Conservation (phyloP, 2,797 vertebrate species). For the Nannoperca obscura region DNA sequence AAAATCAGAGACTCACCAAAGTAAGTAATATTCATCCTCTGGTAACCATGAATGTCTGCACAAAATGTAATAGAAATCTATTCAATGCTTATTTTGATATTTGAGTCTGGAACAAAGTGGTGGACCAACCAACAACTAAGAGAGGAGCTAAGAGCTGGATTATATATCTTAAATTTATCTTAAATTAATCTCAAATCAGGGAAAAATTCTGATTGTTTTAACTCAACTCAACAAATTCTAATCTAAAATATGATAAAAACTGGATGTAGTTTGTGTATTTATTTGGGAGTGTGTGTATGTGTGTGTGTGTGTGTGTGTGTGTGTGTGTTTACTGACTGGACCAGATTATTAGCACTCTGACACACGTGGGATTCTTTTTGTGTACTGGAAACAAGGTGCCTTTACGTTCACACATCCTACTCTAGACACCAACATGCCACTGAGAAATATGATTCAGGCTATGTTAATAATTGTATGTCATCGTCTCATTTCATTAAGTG, state of each 20-base stretch:
- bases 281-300: neutral
- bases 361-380: neutral
- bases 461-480: slow-evolving; percentile 42
- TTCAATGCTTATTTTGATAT: neutral
- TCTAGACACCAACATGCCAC: slow-evolving; percentile 13
- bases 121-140: neutral
- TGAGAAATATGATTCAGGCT: slow-evolving; percentile 45
- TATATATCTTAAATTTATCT: neutral
- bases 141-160: neutral
- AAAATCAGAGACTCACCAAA: neutral
- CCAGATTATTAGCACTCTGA: slow-evolving; percentile 28
- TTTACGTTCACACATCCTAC: slow-evolving; percentile 19
- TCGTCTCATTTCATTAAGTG: slow-evolving; percentile 71
- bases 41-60: neutral
- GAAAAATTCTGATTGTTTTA: neutral
- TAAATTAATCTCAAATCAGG: neutral
- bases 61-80: neutral
- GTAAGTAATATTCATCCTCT: neutral
- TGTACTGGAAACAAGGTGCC: slow-evolving; percentile 52
- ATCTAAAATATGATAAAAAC: neutral
- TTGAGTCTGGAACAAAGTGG: neutral
- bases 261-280: neutral
- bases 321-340: slow-evolving; percentile 9
- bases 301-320: slow-evolving; percentile 2
- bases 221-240: neutral